Base-by-base conservation (phyloP, 1,140 invertebrate species). In the Polypedilum pembai region DNA sequence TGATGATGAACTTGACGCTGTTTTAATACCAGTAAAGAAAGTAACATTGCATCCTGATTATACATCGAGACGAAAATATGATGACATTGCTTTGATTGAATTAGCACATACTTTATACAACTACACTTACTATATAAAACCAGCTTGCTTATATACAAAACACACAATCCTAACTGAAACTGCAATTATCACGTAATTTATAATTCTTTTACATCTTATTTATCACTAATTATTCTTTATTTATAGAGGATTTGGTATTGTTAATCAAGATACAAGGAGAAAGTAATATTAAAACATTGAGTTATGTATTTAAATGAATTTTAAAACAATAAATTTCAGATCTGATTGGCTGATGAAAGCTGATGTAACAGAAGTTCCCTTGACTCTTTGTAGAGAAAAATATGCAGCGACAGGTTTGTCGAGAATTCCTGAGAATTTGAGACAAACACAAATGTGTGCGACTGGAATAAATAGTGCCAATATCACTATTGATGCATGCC, bases 11-110 rank as follows among this genome's bases (percentile, higher is more conserved):
- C 63, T 74, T 65, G 75, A 73, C 0, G 40, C 73, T 24, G 0
- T 40, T 75, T 7, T 41, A 73, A 8, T 74, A 80, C 0, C 45
- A 17, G 24, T 12, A 8, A 24, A 3, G 85, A 87, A 73, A 76
- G 83, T 8, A 90, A 89, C 73, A 78, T 82, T 56, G 84, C 87
- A 1, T 74, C 73, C 0, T 78, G 82, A 0, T 73, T 73, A 1
- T 80, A 83, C 63, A 85, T 17, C 8, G 4, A 15, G 20, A 21
- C 8, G 15, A 20, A 40, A 87, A 75, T 78, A 80, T 17, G 85
- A 89, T 78, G 89, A 91, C 77, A 87, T 91, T 72, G 89, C 87
- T 4, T 77, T 90, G 3, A 75, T 91, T 2, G 83, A 86, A 73
- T 79, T 92, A 5, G 76, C 79, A 1, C 76, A 78, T 0, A 78